phyloP scores from a whole-genome alignment of 2,113 vertebrate genomes.

The Chascanopsetta lugubris region DNA sequence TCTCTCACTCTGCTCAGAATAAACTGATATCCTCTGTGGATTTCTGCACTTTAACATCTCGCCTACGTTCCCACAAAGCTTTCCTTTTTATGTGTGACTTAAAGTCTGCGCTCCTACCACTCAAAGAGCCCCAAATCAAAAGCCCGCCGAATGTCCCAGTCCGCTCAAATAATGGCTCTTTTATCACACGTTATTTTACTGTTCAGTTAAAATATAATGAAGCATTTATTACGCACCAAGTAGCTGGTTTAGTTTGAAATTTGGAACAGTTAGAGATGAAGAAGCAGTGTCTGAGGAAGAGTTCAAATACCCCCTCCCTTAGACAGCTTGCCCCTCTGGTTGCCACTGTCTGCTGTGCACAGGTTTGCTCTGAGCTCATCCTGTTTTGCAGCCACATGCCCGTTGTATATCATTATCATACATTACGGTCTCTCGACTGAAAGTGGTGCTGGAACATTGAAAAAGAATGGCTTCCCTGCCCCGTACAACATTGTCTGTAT shows the following conservation, averaged over 20 bases:
- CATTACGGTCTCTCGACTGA: slow-evolving; percentile 50
- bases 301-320: slow-evolving; percentile 23
- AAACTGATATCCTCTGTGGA: slow-evolving; percentile 11
- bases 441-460: slow-evolving; percentile 31
- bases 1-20: slow-evolving; percentile 23
- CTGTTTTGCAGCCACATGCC: slow-evolving; percentile 47
- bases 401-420: slow-evolving; percentile 65
- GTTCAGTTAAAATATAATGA: slow-evolving; percentile 30
- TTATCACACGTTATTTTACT: slow-evolving; percentile 29
- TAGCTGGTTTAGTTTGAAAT: neutral
- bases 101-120: slow-evolving; percentile 2
- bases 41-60: slow-evolving; percentile 29
- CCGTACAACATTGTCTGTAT: slow-evolving; percentile 32
- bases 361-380: slow-evolving; percentile 35
- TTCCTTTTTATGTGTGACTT: slow-evolving; percentile 34
- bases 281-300: slow-evolving; percentile 1
- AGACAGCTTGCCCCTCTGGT: neutral
- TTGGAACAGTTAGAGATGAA: slow-evolving; percentile 7
- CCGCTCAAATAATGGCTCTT: slow-evolving; percentile 28
- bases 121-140: slow-evolving; percentile 44
- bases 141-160: neutral
- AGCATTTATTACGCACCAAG: slow-evolving; percentile 8
- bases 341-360: slow-evolving; percentile 13
- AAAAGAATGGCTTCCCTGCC: slow-evolving; percentile 39
- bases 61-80: slow-evolving; percentile 28